Conservation (phyloP, 2,888 invertebrate genomes). For the Thalpophila matura region DNA sequence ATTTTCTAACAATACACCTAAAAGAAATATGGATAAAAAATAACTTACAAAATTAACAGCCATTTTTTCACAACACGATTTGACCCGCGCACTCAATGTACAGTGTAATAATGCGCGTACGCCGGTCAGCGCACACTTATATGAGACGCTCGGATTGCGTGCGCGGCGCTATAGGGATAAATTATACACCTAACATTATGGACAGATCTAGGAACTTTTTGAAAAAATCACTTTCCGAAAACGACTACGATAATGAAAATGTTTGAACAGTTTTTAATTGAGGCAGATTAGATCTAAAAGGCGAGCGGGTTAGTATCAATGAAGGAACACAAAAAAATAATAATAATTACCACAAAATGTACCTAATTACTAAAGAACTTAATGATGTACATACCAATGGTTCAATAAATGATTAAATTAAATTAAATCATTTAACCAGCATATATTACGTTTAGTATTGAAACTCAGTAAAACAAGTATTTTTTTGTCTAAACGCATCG, state of each 20-base stretch:
- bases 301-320: too few species aligned
- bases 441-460: too few species aligned
- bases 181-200: slow-evolving; percentile 34
- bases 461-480: too few species aligned
- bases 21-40: background rate
- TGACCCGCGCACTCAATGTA: slow-evolving; percentile 63
- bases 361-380: too few species aligned
- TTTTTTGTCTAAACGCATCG: too few species aligned
- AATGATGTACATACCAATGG: too few species aligned
- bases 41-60: slow-evolving; percentile 72
- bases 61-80: slow-evolving; percentile 65
- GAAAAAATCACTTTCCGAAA: slow-evolving; percentile 14
- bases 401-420: too few species aligned
- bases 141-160: slow-evolving; percentile 54
- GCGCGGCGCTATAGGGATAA: slow-evolving; percentile 50
- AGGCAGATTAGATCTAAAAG: background rate
- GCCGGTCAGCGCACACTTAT: slow-evolving; percentile 67
- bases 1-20: too few species aligned
- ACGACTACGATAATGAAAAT: background rate
- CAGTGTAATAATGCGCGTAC: slow-evolving; percentile 69
- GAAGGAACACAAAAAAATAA: too few species aligned
- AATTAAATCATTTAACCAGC: too few species aligned
- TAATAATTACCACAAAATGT: too few species aligned
- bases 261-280: background rate
- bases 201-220: slow-evolving; percentile 17